Conservation (phyloP, 2,888 invertebrate species). For the Parnassius apollo region DNA sequence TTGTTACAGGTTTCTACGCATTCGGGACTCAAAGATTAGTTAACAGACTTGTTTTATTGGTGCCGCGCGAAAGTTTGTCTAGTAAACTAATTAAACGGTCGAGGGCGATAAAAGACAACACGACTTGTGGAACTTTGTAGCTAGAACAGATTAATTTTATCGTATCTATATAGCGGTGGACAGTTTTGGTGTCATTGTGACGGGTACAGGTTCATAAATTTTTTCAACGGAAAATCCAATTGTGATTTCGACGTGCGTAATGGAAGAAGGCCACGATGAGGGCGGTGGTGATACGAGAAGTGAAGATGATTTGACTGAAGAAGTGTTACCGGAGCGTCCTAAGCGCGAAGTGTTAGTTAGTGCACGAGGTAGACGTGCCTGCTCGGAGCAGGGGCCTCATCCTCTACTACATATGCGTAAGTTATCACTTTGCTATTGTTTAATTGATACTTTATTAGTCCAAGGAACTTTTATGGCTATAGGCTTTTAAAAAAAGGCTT, state of each 20-base stretch:
- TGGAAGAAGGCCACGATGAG: slow-evolving; percentile 67
- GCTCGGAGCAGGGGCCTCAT: slow-evolving; percentile 87
- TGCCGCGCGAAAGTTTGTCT: slow-evolving; percentile 13
- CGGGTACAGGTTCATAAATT: slow-evolving; percentile 1
- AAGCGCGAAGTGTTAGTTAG: slow-evolving; percentile 79
- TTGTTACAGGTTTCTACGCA: slow-evolving; percentile 18
- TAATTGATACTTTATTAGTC: no score
- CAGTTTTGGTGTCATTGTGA: slow-evolving; percentile 5
- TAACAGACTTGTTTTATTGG: slow-evolving; percentile 6
- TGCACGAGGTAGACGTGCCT: slow-evolving; percentile 82
- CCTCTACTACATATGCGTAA: slow-evolving; percentile 70
- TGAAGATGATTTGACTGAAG: slow-evolving; percentile 41
- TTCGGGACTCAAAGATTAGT: not conserved
- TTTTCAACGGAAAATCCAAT: not conserved
- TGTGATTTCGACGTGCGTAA: slow-evolving; percentile 68
- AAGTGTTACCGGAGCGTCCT: slow-evolving; percentile 63
- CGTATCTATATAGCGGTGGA: slow-evolving; percentile 1
- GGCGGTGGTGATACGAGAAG: slow-evolving; percentile 34
- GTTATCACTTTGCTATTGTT: slow-evolving; percentile 32
- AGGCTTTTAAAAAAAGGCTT: not conserved
- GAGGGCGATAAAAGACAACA: slow-evolving; percentile 10
- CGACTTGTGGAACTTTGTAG: slow-evolving; percentile 15
- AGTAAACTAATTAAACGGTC: slow-evolving; percentile 22
- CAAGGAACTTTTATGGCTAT: no score
- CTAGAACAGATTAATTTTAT: not conserved